Percentiles rank a stretch among this genome's conserved stretches.
Conservation (phyloP, 1,140 invertebrate genomes). For the Halyomorpha halys region DNA sequence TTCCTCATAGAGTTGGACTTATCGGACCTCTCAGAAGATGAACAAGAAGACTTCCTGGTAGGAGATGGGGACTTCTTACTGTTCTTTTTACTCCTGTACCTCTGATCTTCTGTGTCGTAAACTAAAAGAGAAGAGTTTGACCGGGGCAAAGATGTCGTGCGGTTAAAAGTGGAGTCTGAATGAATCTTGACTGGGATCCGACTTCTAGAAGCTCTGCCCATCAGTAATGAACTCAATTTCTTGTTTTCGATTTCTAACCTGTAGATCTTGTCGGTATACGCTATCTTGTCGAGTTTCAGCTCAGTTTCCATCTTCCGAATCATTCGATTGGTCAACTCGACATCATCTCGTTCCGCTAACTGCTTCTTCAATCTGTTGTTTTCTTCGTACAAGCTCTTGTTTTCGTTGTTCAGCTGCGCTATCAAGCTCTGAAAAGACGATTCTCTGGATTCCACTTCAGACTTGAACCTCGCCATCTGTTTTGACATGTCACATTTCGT, state of each 20-base stretch:
- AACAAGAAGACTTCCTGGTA: too few relatives aligned
- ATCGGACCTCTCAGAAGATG: too few relatives aligned
- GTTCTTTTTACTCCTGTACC: too few relatives aligned
- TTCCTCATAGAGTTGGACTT: too few relatives aligned
- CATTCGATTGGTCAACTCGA: neutral
- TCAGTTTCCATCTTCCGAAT: neutral
- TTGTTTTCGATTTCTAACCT: constrained; percentile 9
- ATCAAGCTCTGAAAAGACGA: neutral
- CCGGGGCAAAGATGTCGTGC: neutral
- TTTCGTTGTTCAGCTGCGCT: neutral
- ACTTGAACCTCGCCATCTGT: neutral
- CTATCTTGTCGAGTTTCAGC: neutral
- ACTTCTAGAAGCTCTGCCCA: neutral
- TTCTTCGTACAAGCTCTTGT: neutral
- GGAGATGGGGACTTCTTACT: too few relatives aligned
- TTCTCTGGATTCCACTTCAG: neutral
- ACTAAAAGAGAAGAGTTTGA: too few relatives aligned
- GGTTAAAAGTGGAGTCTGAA: neutral
- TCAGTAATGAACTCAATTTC: neutral
- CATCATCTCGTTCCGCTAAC: neutral
- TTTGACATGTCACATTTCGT: neutral
- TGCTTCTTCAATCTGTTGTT: neutral
- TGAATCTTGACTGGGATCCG: neutral
- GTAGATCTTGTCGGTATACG: neutral
- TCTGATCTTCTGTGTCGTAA: too few relatives aligned